Evolutionary conservation across 2,888 invertebrate genomes (phyloP).

Genomic region (Sabatieria punctata): DNA sequence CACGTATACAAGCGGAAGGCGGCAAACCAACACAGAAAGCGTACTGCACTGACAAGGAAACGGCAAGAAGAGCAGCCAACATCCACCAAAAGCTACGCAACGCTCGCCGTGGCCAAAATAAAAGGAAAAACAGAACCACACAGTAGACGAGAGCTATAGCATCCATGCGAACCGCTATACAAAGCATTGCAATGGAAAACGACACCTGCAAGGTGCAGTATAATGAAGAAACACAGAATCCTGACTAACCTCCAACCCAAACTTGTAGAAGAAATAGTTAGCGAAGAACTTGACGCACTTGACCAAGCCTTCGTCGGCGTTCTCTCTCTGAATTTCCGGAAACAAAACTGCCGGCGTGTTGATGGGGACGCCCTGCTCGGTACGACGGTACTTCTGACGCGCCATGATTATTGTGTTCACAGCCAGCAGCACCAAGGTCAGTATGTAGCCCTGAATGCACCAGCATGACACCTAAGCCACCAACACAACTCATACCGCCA

Average conservation of each 20-base stretch:
- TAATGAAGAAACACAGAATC: no score
- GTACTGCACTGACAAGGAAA: slow-evolving; percentile 70
- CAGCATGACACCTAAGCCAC: no score
- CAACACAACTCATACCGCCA: no score
- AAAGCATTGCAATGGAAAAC: no score
- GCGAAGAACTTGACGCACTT: slow-evolving; percentile 66
- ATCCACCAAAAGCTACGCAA: slow-evolving; percentile 61
- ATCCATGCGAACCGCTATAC: slow-evolving; percentile 53
- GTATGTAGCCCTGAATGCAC: slow-evolving; percentile 38
- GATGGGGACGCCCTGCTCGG: slow-evolving; percentile 14
- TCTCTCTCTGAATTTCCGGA: slow-evolving; percentile 53
- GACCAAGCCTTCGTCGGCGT: slow-evolving; percentile 63
- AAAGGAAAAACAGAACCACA: slow-evolving; percentile 46
- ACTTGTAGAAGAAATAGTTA: slow-evolving; percentile 91
- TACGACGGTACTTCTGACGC: slow-evolving; percentile 19
- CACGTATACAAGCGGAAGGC: slow-evolving; percentile 63
- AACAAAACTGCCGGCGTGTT: slow-evolving; percentile 44
- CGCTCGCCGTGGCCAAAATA: slow-evolving; percentile 44
- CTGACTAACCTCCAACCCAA: slow-evolving; percentile 80
- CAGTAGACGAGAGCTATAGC: slow-evolving; percentile 35
- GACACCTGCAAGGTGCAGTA: no score
- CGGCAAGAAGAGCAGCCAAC: slow-evolving; percentile 59
- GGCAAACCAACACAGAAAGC: slow-evolving; percentile 69
- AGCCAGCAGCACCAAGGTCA: slow-evolving; percentile 62
- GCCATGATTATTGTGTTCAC: slow-evolving; percentile 52